A percentile compares a stretch with the other conserved stretches of the same genome.
Conservation (phyloP, 2,888 invertebrate genomes). For the Macrostomum cliftonense region DNA sequence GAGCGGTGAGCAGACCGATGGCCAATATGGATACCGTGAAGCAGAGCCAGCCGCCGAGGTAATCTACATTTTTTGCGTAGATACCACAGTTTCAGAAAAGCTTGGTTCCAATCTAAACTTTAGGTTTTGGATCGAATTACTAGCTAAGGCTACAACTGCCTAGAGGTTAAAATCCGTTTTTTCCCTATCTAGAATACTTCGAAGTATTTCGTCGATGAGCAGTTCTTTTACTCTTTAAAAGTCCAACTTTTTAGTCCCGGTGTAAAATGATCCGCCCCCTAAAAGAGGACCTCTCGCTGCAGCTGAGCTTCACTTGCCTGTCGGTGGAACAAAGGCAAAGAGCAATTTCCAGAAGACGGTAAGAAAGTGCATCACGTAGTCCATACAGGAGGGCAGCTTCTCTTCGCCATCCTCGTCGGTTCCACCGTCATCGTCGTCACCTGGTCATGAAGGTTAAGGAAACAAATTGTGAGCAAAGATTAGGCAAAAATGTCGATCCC, state of each 20-base stretch:
- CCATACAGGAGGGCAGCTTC: slow-evolving; percentile 61
- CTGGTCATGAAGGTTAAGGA: slow-evolving; percentile 8
- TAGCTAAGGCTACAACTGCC: too few relatives aligned
- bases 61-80: slow-evolving; percentile 36
- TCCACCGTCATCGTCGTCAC: slow-evolving; percentile 23
- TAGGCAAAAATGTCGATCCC: too few relatives aligned
- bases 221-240: too few relatives aligned
- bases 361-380: slow-evolving; percentile 83
- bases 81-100: too few relatives aligned
- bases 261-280: too few relatives aligned
- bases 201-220: too few relatives aligned
- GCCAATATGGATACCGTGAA: slow-evolving; percentile 74
- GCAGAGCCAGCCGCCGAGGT: slow-evolving; percentile 79
- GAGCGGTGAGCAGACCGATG: slow-evolving; percentile 79
- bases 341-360: slow-evolving; percentile 94
- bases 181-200: too few relatives aligned
- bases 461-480: slow-evolving; percentile 1
- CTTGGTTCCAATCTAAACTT: too few relatives aligned
- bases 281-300: too few relatives aligned
- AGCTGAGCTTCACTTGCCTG: slow-evolving; percentile 63
- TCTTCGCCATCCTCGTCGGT: slow-evolving; percentile 33
- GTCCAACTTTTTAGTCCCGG: too few relatives aligned
- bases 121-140: too few relatives aligned
- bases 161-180: too few relatives aligned
- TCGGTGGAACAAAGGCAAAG: slow-evolving; percentile 92